Conservation (phyloP, 2,888 invertebrate species). For the Epsilonema sp. region DNA sequence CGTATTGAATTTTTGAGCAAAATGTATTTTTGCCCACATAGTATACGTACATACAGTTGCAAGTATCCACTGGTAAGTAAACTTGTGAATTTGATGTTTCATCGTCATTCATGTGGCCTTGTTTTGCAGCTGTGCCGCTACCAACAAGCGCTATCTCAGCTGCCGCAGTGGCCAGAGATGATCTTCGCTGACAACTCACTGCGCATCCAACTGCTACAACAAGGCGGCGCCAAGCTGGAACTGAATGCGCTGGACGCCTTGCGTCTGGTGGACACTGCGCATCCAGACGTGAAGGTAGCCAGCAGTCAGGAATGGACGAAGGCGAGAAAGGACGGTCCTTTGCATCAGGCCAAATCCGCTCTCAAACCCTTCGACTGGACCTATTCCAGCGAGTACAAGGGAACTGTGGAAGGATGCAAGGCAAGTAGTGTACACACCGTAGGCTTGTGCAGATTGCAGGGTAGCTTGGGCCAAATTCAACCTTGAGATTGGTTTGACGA, state of each 20-base stretch:
- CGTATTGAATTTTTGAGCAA: too few species aligned
- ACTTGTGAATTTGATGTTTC: too few species aligned
- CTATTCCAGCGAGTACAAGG: constrained; percentile 73
- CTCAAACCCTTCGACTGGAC: constrained; percentile 59
- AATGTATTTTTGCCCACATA: too few species aligned
- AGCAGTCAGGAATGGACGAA: constrained; percentile 21
- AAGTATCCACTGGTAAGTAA: too few species aligned
- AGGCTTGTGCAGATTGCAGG: neutral
- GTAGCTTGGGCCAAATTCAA: too few species aligned
- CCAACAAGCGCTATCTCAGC: constrained; percentile 31
- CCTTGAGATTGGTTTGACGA: too few species aligned
- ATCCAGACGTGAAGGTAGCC: constrained; percentile 13
- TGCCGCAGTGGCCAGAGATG: constrained; percentile 96
- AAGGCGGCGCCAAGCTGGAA: neutral
- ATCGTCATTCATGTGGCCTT: too few species aligned
- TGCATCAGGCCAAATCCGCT: constrained; percentile 11
- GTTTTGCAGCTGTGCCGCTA: constrained; percentile 6
- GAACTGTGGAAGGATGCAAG: constrained; percentile 35
- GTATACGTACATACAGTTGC: too few species aligned
- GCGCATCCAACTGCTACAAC: constrained; percentile 13
- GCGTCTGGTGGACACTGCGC: constrained; percentile 43
- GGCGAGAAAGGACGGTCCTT: constrained; percentile 12
- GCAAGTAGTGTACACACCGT: neutral
- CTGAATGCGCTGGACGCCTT: constrained; percentile 67
- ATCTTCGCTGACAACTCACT: constrained; percentile 79